Conservation (phyloP, 2,888 invertebrate species). For the Pegoplata infirma region DNA sequence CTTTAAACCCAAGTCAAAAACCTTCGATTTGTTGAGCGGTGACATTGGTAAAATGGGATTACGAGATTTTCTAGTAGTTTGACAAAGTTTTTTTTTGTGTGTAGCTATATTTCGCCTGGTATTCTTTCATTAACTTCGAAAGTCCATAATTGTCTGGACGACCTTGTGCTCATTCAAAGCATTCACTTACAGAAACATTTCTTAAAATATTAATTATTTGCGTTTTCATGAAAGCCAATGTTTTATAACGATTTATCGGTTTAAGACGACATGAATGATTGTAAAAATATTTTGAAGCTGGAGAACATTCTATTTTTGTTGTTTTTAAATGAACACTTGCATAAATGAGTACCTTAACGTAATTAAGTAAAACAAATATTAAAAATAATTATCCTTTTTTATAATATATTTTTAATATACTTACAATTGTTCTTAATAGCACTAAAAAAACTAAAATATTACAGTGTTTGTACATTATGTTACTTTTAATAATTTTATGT, state of each 20-base stretch:
- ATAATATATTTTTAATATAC: neutral
- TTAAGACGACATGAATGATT: conserved; percentile 20
- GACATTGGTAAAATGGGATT: too few species aligned
- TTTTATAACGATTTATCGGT: conserved; percentile 10
- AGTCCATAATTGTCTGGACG: too few species aligned
- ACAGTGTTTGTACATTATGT: neutral
- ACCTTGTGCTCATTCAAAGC: too few species aligned
- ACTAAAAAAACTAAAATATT: neutral
- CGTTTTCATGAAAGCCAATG: neutral
- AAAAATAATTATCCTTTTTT: too few species aligned
- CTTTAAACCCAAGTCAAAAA: too few species aligned
- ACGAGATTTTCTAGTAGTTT: too few species aligned
- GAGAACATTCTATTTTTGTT: conserved; percentile 11
- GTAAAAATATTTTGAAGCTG: conserved; percentile 13
- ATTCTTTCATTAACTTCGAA: too few species aligned
- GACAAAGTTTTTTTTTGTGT: too few species aligned
- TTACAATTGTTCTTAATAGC: too few species aligned
- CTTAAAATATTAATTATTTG: neutral
- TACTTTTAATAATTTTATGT: neutral
- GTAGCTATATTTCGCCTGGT: too few species aligned
- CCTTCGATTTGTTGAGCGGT: too few species aligned
- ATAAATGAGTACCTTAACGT: neutral
- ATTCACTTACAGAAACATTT: conserved; percentile 32
- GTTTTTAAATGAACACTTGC: neutral
- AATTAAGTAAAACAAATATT: neutral